phyloP scores from a whole-genome alignment of 2,113 vertebrate species.

The Sinocyclocheilus rhinocerous region DNA sequence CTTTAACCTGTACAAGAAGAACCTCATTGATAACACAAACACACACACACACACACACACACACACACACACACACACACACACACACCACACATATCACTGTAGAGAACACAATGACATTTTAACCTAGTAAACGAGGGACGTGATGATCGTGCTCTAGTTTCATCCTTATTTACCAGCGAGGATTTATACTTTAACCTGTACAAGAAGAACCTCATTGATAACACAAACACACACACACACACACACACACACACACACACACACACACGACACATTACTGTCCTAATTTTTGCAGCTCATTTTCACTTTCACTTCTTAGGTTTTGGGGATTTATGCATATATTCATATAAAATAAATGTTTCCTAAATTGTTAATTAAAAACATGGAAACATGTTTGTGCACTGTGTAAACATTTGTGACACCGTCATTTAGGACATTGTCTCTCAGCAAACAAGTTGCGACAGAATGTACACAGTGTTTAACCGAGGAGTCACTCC shows the following conservation, averaged over 20 bases:
- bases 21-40: background rate
- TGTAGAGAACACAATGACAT: too few species aligned
- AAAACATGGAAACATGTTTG: background rate
- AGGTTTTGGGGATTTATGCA: background rate
- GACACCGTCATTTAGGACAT: constrained; percentile 59
- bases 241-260: background rate
- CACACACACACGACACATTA: background rate
- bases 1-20: constrained; percentile 5
- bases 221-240: background rate
- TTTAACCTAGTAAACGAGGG: background rate
- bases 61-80: background rate
- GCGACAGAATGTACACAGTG: constrained; percentile 61
- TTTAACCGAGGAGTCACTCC: constrained; percentile 60
- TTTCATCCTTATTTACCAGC: background rate
- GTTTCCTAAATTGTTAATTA: constrained; percentile 51
- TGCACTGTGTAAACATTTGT: constrained; percentile 59
- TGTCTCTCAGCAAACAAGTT: constrained; percentile 74
- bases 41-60: background rate
- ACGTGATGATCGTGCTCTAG: background rate
- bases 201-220: background rate
- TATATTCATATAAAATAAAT: background rate
- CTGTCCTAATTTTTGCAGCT: background rate
- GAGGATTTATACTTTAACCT: constrained; percentile 8
- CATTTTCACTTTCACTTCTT: background rate
- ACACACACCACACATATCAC: too few species aligned